phyloP scores from a whole-genome alignment of 2,888 invertebrate genomes.

The Lucinisca nassula region DNA sequence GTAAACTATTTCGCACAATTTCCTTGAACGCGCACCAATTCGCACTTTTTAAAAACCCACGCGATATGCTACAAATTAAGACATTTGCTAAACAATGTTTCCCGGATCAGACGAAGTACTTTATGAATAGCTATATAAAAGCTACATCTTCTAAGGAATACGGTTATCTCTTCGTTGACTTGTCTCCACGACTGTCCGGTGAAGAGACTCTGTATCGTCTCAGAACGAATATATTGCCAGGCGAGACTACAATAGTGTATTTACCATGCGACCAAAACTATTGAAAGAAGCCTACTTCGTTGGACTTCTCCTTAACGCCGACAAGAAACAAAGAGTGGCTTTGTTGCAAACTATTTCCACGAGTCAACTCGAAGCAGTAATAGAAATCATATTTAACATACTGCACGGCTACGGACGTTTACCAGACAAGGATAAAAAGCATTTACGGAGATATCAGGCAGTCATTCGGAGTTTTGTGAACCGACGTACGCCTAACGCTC shows the following conservation, averaged over 20 bases:
- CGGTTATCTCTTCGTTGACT: not conserved
- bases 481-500: not conserved
- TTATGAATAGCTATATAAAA: slow-evolving; percentile 53
- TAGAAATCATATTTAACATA: not conserved
- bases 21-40: slow-evolving; percentile 45
- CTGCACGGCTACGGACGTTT: too few relatives aligned
- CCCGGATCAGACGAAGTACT: slow-evolving; percentile 44
- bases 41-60: slow-evolving; percentile 45
- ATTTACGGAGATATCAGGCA: not conserved
- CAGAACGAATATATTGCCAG: not conserved
- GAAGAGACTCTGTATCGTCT: not conserved
- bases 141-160: slow-evolving; percentile 5
- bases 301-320: not conserved
- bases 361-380: not conserved
- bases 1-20: too few relatives aligned
- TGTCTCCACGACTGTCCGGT: not conserved
- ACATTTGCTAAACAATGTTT: slow-evolving; percentile 57
- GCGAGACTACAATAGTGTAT: too few relatives aligned
- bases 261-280: not conserved
- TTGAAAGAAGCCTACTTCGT: not conserved
- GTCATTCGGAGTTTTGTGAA: not conserved
- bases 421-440: not conserved
- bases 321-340: not conserved
- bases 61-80: slow-evolving; percentile 51
- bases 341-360: not conserved